phyloP scores from a whole-genome alignment of 2,888 invertebrate species.

The Acleris holmiana region DNA sequence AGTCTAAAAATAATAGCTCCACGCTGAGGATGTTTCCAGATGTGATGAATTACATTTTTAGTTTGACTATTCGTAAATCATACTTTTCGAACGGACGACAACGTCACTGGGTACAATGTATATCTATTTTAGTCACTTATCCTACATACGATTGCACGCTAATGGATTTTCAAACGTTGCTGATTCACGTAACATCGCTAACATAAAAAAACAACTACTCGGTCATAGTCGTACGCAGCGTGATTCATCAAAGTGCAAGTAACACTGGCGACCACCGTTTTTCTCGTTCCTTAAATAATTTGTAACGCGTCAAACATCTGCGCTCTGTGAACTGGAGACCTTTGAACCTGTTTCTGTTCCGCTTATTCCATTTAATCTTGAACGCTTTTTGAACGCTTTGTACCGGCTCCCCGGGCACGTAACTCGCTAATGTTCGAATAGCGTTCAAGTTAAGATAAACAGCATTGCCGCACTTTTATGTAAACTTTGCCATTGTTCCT shows the following conservation, averaged over 20 bases:
- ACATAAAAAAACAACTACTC: constrained; percentile 9
- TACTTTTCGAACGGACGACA: constrained; percentile 13
- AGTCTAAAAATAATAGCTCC: constrained; percentile 35
- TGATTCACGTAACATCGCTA: constrained; percentile 16
- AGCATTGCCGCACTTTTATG: constrained; percentile 49
- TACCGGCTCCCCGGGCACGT: constrained; percentile 17
- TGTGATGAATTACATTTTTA: constrained; percentile 36
- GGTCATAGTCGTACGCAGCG: constrained; percentile 10
- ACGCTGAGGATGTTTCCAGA: constrained; percentile 37
- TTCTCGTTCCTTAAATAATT: constrained; percentile 16
- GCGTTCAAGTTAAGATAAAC: constrained; percentile 60
- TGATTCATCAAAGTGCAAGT: constrained; percentile 24
- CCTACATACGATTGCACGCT: constrained; percentile 7
- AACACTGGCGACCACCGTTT: constrained; percentile 9
- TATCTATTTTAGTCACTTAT: constrained; percentile 6
- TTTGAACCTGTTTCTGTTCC: constrained; percentile 25
- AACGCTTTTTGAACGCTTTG: constrained; percentile 22
- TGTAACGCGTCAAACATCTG: constrained; percentile 24
- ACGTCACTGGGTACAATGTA: constrained; percentile 6
- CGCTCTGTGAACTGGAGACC: constrained; percentile 25
- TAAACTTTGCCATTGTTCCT: constrained; percentile 65
- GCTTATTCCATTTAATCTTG: constrained; percentile 17
- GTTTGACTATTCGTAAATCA: constrained; percentile 26
- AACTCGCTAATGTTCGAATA: constrained; percentile 47
- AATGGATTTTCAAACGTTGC: constrained; percentile 10